Conservation (phyloP, 2,888 invertebrate species). For the Acrocera orbiculus region DNA sequence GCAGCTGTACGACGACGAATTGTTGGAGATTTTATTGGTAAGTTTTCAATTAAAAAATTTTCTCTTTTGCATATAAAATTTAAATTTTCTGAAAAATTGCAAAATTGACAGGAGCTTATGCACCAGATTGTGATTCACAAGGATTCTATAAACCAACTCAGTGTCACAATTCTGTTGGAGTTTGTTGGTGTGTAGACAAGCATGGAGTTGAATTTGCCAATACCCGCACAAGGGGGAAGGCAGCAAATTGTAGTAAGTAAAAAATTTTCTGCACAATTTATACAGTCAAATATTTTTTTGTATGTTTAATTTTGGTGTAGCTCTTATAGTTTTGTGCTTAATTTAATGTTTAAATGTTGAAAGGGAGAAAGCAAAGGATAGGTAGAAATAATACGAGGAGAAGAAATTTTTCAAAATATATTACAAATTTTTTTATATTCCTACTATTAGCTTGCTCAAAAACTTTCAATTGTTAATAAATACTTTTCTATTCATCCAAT, state of each 20-base stretch:
- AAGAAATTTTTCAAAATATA: too few species aligned
- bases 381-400: too few species aligned
- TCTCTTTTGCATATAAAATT: not conserved
- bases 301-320: too few species aligned
- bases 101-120: conserved; percentile 44
- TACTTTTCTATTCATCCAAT: too few species aligned
- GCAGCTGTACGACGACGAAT: conserved; percentile 64
- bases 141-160: conserved; percentile 76
- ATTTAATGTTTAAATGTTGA: too few species aligned
- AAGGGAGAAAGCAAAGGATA: too few species aligned
- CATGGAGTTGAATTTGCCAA: conserved; percentile 78
- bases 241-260: conserved; percentile 57
- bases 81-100: too few species aligned
- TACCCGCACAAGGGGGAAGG: conserved; percentile 64
- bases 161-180: conserved; percentile 70
- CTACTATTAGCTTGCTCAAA: too few species aligned
- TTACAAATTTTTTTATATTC: too few species aligned
- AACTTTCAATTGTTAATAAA: too few species aligned
- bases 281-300: too few species aligned
- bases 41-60: conserved; percentile 13
- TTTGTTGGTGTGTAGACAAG: conserved; percentile 88
- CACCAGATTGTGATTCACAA: conserved; percentile 68
- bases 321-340: too few species aligned
- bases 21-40: conserved; percentile 46
- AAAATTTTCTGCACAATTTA: not conserved